Conservation (phyloP, 2,113 vertebrate species). For the Pygoscelis adeliae region DNA sequence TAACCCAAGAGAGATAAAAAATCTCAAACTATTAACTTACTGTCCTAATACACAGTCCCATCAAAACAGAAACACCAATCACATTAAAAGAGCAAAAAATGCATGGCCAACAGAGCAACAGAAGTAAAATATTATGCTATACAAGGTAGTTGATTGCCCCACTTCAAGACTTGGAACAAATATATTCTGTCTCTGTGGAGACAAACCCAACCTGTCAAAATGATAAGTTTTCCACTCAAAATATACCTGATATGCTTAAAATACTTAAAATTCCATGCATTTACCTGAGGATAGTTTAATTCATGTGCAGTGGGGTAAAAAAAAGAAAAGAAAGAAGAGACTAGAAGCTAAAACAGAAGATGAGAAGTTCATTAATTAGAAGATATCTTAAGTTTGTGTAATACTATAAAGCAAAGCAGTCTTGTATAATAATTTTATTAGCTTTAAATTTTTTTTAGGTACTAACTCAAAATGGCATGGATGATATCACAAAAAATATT, state of each 20-base stretch:
- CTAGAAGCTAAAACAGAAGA: background rate
- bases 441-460: background rate
- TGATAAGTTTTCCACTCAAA: background rate
- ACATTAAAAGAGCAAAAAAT: background rate
- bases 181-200: background rate
- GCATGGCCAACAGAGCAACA: background rate
- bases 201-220: background rate
- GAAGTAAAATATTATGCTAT: background rate
- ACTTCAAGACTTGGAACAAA: background rate
- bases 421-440: background rate
- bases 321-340: background rate
- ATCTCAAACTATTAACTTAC: background rate
- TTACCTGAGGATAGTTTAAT: background rate
- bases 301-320: background rate
- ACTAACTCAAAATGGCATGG: background rate
- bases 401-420: background rate
- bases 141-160: background rate
- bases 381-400: background rate
- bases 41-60: background rate
- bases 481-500: background rate
- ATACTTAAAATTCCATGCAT: background rate
- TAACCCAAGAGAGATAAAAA: background rate
- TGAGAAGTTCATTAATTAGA: background rate
- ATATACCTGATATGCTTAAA: background rate
- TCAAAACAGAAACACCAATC: background rate